A percentile compares a stretch with the other conserved stretches of the same genome.
Evolutionary conservation across 1,140 invertebrate species (phyloP).

Genomic region (Drosophila santomea): DNA sequence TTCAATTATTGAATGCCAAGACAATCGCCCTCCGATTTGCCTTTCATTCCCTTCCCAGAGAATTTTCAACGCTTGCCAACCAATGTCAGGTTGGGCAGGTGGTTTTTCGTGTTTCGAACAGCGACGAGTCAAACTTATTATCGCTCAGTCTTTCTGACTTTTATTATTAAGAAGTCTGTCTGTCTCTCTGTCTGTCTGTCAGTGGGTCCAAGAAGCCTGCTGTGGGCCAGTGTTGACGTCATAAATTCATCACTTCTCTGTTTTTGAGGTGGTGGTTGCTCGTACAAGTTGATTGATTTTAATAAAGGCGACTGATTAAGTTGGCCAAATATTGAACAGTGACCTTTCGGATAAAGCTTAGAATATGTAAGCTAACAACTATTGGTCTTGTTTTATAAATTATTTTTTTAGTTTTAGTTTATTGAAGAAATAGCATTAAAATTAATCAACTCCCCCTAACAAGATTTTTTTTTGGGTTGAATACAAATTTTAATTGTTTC

Average conservation of each 20-base stretch:
- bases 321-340: background rate
- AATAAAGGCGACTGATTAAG: constrained; percentile 21
- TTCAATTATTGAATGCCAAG: constrained; percentile 57
- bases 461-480: no score
- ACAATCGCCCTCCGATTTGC: constrained; percentile 39
- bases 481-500: no score
- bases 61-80: constrained; percentile 39
- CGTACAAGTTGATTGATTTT: constrained; percentile 2
- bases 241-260: constrained; percentile 69
- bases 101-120: constrained; percentile 16
- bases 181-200: constrained; percentile 44
- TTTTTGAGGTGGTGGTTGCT: constrained; percentile 26
- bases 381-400: no score
- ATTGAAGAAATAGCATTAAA: no score
- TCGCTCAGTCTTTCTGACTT: constrained; percentile 45
- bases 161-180: constrained; percentile 63
- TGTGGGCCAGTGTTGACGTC: constrained; percentile 40
- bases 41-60: constrained; percentile 14
- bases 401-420: no score
- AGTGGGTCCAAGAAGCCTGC: constrained; percentile 34
- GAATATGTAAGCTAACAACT: no score
- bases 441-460: no score
- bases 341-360: no score
- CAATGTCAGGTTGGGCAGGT: constrained; percentile 56
- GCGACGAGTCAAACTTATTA: constrained; percentile 44